A percentile compares a stretch with the other conserved stretches of the same genome.
phyloP scores from a whole-genome alignment of 2,113 vertebrate genomes.

The Bostrychus sinensis region DNA sequence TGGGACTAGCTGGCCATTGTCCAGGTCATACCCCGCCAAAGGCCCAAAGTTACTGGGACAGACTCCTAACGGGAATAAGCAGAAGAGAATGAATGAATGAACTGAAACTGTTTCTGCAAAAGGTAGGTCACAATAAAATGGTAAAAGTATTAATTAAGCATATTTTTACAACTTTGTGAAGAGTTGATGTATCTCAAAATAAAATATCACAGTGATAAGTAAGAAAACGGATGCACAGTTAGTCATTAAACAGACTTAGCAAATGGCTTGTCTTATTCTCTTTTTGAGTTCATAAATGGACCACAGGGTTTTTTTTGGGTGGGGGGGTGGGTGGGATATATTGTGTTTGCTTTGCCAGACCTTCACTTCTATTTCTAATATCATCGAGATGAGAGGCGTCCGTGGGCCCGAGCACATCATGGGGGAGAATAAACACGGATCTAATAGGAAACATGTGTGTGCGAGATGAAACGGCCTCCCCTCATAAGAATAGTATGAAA shows the following conservation, averaged over 20 bases:
- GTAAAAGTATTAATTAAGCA: no score
- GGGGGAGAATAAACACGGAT: slow-evolving; percentile 78
- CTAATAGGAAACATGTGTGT: slow-evolving; percentile 77
- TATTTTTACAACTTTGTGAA: no score
- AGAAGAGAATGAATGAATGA: no score
- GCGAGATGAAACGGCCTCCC: slow-evolving; percentile 75
- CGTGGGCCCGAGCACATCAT: slow-evolving; percentile 67
- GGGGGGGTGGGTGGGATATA: slow-evolving; percentile 33
- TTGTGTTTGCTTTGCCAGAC: slow-evolving; percentile 74
- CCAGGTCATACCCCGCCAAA: no score
- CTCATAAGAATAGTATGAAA: slow-evolving; percentile 71
- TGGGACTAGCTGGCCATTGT: no score
- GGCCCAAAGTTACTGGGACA: no score
- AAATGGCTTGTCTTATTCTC: slow-evolving; percentile 15
- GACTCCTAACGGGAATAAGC: no score
- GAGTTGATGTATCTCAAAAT: no score
- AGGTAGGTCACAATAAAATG: no score
- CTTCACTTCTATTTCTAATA: slow-evolving; percentile 69
- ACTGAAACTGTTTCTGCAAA: no score
- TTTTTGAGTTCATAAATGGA: slow-evolving; percentile 49
- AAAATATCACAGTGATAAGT: slow-evolving; percentile 29
- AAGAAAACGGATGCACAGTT: slow-evolving; percentile 16
- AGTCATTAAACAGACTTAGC: slow-evolving; percentile 50
- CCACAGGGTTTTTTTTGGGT: slow-evolving; percentile 43
- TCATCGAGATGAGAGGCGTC: slow-evolving; percentile 75